phyloP scores from a whole-genome alignment of 2,888 invertebrate genomes.

The Lasioglossum lativentre region DNA sequence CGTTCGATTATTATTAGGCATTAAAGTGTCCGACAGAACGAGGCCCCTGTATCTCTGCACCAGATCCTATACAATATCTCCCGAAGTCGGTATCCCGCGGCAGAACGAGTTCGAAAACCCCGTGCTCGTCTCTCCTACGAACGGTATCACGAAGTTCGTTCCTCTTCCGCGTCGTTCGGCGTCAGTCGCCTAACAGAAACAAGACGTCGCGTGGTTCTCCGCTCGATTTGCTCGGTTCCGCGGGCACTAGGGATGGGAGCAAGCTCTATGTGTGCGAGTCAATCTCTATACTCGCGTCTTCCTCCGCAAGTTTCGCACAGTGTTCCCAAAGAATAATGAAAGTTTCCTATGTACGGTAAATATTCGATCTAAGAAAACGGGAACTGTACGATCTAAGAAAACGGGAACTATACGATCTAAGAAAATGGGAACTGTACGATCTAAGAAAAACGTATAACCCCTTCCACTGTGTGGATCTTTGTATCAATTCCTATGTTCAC shows the following conservation, averaged over 20 bases:
- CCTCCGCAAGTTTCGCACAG: background rate
- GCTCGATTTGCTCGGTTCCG: background rate
- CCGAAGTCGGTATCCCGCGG: constrained; percentile 12
- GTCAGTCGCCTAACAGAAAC: background rate
- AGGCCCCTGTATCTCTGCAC: background rate
- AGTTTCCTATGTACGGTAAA: too few relatives aligned
- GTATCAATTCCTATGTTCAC: too few relatives aligned
- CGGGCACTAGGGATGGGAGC: background rate
- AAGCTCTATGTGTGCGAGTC: background rate
- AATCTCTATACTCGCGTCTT: too few relatives aligned
- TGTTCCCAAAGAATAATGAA: background rate
- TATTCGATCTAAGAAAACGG: too few relatives aligned
- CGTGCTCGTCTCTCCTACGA: background rate
- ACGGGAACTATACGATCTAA: too few relatives aligned
- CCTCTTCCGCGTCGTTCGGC: background rate
- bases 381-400: too few relatives aligned
- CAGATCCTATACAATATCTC: background rate
- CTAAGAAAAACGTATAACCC: too few relatives aligned
- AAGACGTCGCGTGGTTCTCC: background rate
- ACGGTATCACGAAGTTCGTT: constrained; percentile 1
- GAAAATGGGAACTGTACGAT: too few relatives aligned
- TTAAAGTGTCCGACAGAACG: background rate
- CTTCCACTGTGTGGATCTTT: too few relatives aligned
- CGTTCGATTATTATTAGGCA: constrained; percentile 17
- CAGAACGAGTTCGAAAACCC: background rate